Evolutionary conservation across 2,113 vertebrate genomes (phyloP).

Genomic region (Pica pica): DNA sequence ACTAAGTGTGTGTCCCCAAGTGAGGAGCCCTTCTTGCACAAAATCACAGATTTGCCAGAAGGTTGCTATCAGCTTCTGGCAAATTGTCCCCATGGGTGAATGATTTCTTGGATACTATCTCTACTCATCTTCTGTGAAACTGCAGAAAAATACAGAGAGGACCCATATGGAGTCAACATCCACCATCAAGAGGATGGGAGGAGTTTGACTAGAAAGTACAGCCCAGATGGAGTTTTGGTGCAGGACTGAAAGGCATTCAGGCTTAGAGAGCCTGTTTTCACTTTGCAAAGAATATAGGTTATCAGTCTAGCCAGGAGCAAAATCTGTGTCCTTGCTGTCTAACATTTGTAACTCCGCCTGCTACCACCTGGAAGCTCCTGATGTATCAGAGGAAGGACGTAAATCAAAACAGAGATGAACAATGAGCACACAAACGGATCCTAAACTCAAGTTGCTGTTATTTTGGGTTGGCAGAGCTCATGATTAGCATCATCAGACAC

Average conservation of each 20-base stretch:
- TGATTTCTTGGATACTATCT: not conserved
- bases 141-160: not conserved
- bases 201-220: not conserved
- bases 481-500: not conserved
- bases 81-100: not conserved
- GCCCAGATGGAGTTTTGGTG: slow-evolving; percentile 10
- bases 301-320: not conserved
- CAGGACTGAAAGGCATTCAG: not conserved
- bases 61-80: not conserved
- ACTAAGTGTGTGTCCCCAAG: not conserved
- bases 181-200: not conserved
- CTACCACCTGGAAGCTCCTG: not conserved
- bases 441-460: not conserved
- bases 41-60: not conserved
- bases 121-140: not conserved
- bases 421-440: not conserved
- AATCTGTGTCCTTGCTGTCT: not conserved
- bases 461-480: not conserved
- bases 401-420: not conserved
- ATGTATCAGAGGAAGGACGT: not conserved
- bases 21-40: not conserved
- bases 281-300: not conserved
- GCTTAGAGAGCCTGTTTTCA: not conserved
- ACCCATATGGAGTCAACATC: not conserved
- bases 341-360: not conserved